A percentile compares a stretch with the other conserved stretches of the same genome.
These are phyloP conservation scores for Vidua macroura DNA, from an alignment of 2,113 vertebrate genomes.

Conservation along the genomic window DNA sequence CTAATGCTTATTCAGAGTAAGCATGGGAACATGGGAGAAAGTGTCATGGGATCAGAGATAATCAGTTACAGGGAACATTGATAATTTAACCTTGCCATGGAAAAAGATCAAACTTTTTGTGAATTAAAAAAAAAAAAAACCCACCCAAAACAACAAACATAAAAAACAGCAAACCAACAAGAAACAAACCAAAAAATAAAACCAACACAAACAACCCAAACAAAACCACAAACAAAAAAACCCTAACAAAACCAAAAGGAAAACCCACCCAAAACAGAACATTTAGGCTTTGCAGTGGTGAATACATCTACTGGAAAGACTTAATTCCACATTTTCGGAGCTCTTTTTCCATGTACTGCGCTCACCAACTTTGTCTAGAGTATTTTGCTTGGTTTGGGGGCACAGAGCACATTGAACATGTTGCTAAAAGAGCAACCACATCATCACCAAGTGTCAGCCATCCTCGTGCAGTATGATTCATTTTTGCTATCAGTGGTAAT, in stretches of 20 bases:
- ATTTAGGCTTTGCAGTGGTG: not conserved
- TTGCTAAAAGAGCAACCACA: not conserved
- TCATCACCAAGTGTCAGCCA: not conserved
- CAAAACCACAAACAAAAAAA: not conserved
- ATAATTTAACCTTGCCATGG: not conserved
- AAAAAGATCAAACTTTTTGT: not conserved
- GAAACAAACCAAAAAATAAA: not conserved
- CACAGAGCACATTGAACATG: accelerated
- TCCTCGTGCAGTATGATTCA: accelerated
- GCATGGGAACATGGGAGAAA: not conserved
- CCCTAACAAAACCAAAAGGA: not conserved
- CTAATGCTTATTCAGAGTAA: not conserved
- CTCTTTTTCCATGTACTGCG: not conserved
- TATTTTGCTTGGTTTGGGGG: not conserved
- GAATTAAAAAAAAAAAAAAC: not conserved
- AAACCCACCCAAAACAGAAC: not conserved
- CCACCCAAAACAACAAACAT: not conserved
- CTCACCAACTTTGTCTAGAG: not conserved
- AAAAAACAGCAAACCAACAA: not conserved
- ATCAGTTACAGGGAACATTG: not conserved
- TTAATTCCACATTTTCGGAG: not conserved
- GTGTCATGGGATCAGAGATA: not conserved
- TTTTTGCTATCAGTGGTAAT: not conserved
- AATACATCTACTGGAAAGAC: not conserved
- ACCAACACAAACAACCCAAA: not conserved